Evolutionary conservation across 1,140 invertebrate genomes (phyloP).

Genomic region (Zaprionus vittiger): DNA sequence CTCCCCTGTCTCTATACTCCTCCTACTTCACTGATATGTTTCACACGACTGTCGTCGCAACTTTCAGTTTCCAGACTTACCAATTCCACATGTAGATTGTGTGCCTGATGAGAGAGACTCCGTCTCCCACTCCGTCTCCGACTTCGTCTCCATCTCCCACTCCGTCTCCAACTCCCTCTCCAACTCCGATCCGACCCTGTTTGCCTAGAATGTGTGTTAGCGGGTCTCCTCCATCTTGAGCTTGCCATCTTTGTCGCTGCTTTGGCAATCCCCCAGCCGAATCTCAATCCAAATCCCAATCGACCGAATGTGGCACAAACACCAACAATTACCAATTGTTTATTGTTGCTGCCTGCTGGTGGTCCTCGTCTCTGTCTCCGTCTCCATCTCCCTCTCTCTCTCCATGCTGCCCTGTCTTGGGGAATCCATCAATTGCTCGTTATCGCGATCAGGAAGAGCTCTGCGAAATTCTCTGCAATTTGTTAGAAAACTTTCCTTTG

Average conservation of each 20-base stretch:
- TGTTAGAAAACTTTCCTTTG: slow-evolving; percentile 60
- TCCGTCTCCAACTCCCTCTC: too few relatives aligned
- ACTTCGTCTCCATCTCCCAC: background rate
- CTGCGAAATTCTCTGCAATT: slow-evolving; percentile 35
- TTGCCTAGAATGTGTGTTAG: slow-evolving; percentile 7
- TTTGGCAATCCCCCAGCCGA: background rate
- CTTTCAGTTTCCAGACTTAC: slow-evolving; percentile 66
- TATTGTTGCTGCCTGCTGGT: slow-evolving; percentile 57
- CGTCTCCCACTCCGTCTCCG: background rate
- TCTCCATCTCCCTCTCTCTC: background rate
- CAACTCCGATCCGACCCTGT: background rate
- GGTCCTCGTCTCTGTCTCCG: background rate
- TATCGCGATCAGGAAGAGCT: slow-evolving; percentile 61
- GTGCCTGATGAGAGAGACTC: slow-evolving; percentile 20
- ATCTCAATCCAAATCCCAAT: slow-evolving; percentile 39
- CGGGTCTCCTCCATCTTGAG: background rate
- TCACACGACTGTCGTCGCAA: slow-evolving; percentile 62
- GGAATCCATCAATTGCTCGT: slow-evolving; percentile 72
- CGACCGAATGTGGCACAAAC: slow-evolving; percentile 58
- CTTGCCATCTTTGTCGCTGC: background rate
- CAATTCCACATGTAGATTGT: slow-evolving; percentile 52
- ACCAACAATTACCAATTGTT: slow-evolving; percentile 78
- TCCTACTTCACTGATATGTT: slow-evolving; percentile 63
- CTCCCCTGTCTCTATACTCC: background rate
- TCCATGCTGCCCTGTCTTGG: slow-evolving; percentile 22